Evolutionary conservation across 2,888 invertebrate genomes (phyloP), one percentile per base, ranked within the genome.

Genomic region (Pyrrhosoma nymphula): DNA sequence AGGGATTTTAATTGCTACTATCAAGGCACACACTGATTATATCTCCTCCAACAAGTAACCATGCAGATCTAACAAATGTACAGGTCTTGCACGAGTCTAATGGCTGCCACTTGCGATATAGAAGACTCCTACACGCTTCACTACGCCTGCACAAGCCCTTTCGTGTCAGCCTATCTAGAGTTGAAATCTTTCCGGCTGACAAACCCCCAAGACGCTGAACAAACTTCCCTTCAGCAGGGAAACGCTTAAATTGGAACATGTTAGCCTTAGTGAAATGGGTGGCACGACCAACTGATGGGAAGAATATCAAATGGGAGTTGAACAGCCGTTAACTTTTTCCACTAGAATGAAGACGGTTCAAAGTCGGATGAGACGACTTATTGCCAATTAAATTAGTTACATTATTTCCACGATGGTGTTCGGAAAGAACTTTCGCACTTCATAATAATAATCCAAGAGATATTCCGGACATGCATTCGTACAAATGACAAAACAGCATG

Each of bases 181-280:
- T 47, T n/a, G 63, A 69, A 93, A 93, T 93, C 93, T 93, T 93
- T 93, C 69, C 93, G 93, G 69, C 93, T 93, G 93, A 75, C 75
- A 93, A 93, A 39, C 55, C 23, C 63, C 75, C n/a, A 35, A 60
- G 69, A 69, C 69, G 93, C 93, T n/a, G 69, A 47, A 69, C 69
- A 93, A 75, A 93, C 93, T 69, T 55, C 69, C 39, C 93, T 39
- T 69, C 39, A 69, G 39, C n/a, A 18, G 93, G 26, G 47, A 55
- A 93, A 93, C 93, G 39, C 93, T 75, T 82, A 93, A 93, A 93
- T 93, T 93, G 93, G 93, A 93, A 93, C 93, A 47, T n/a, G 69
- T 63, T 89, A 20, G 89, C 18, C 16, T 75, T 23, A 69, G 93
- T 39, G 93, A 93, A 75, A 93, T 69, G 93, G 35, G 47, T 18